Base-by-base conservation (phyloP, 35 echinoderm and acorn worm species). In the Patiria miniata region DNA sequence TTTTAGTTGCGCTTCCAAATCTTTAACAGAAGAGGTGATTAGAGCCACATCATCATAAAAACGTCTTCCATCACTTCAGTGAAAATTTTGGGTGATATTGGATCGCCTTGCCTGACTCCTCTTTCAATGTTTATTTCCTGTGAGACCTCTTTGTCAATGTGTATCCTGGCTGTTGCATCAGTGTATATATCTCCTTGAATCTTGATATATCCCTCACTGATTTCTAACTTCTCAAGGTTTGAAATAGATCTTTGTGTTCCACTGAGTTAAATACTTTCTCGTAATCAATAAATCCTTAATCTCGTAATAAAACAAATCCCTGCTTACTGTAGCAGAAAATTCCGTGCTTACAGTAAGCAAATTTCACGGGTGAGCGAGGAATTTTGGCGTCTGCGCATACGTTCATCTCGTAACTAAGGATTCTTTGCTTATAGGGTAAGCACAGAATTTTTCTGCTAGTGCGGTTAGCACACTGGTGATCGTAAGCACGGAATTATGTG, bases 41-140 rank as follows among this genome's bases (percentile, higher is more conserved):
- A 21, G 10, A 82, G 39, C 21, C 14, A 51, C 30, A 81, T 19
- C 18, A 50, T 59, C 36, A 58, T 84, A 54, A 58, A 84, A 33
- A 61, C 82, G 7, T 61, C 82, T 61, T 61, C 51, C 53, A 84
- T 34, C 14, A 52, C 6, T 7, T 50, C 36, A 21, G 53, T 59
- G 37, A 61, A 84, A 36, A 84, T 59, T 84, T 84, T 84, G 44
- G 82, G 53, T 84, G 82, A 84, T 3, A 84, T 84, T 26, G 82
- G 44, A 54, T 59, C 82, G 7, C 82, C 52, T 84, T 84, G 50
- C 32, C 82, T 84, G 0, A 84, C 82, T 61, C 52, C 37, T 61
- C 82, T 55, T 7, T 84, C 34, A 12, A 84, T 61, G 0, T 59
- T 15, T 16, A 84, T 60, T 34, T 56, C 29, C 53, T 84, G 51